Base-by-base conservation (phyloP, 2,797 vertebrate genomes). In the Darevskia nairensis region DNA sequence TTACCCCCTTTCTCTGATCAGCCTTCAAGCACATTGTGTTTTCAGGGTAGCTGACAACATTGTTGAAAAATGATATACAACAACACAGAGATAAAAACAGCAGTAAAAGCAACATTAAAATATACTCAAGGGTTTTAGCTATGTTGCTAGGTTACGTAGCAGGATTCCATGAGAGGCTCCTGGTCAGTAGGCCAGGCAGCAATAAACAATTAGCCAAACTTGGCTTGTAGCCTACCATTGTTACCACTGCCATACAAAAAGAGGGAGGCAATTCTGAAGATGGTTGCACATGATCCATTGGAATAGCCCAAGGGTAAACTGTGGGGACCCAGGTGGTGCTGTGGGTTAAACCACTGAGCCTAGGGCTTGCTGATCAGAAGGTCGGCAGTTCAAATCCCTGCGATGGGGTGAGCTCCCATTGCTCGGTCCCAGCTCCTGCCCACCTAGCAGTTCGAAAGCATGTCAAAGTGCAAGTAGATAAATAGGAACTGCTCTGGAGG, bases 71-170 rank as follows among this genome's bases (percentile, higher is more conserved):
- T n/a, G 64, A 76, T 66, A 46, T 17, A 68, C 25, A 41, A 68
- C 15, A 64, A 82, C 17, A 61, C 61, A 81, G 32, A 44, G 27
- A 78, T 17, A 76, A 76, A 74, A 76, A 44, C 19, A 77, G 27
- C 27, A 29, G 17, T 23, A 44, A 76, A 66, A 85, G 39, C 27
- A 15, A 3, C 10, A 13, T 77, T 23, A 75, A 61, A 13, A 66
- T 44, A 85, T 76, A 64, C 59, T 46, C 55, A 66, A 23, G 21
- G 19, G 8, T 76, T 75, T 66, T 25, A 55, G 46, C 29, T 55
- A 74, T 84, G 17, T 75, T 85, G n/a, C 77, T 85, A 21, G 27
- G 80, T 68, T 29, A 82, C 19, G 64, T 68, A 68, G 80, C 11
- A 79, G 17, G 46, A 66, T 83, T 69, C 66, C 5, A 71, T 71